These are phyloP conservation scores for Parazoanthus darwini DNA, from an alignment of 92 coral and sea anemone species.

Conservation along the genomic window DNA sequence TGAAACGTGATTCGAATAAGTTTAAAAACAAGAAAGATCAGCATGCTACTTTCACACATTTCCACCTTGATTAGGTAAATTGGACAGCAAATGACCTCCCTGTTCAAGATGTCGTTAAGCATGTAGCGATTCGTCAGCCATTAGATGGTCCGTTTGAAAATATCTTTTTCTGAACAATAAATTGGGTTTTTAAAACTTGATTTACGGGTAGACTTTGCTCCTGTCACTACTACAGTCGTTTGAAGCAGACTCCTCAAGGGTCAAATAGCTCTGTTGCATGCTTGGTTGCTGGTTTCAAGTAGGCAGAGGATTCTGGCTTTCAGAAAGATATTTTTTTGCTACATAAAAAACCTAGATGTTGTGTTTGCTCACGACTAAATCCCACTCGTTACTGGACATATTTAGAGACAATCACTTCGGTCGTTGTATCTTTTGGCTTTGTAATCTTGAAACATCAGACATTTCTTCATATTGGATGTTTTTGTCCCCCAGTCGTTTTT, in stretches of 20 bases:
- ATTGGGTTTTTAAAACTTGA: too few species aligned
- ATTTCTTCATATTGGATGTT: not conserved
- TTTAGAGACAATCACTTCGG: not conserved
- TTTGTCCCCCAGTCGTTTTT: not conserved
- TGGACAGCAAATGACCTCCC: not conserved
- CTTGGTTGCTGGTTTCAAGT: not conserved
- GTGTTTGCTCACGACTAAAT: not conserved
- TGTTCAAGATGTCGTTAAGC: not conserved
- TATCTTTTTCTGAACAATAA: not conserved
- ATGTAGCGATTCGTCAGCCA: not conserved
- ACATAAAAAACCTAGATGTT: not conserved
- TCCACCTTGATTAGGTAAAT: too few species aligned
- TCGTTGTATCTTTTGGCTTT: not conserved
- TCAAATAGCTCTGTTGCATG: not conserved
- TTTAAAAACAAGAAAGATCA: not conserved
- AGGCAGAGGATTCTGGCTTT: not conserved
- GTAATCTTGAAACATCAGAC: too few species aligned
- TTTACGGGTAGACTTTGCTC: not conserved
- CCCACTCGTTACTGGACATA: not conserved
- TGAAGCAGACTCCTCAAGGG: not conserved
- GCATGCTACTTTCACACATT: not conserved
- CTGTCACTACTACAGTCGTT: not conserved
- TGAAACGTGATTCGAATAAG: too few species aligned
- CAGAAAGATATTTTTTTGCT: not conserved
- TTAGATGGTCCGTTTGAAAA: not conserved